Percentiles rank a stretch among this genome's conserved stretches.
These are phyloP conservation scores for Urocolius indicus DNA, from an alignment of 2,113 vertebrate species.

Conservation along the genomic window DNA sequence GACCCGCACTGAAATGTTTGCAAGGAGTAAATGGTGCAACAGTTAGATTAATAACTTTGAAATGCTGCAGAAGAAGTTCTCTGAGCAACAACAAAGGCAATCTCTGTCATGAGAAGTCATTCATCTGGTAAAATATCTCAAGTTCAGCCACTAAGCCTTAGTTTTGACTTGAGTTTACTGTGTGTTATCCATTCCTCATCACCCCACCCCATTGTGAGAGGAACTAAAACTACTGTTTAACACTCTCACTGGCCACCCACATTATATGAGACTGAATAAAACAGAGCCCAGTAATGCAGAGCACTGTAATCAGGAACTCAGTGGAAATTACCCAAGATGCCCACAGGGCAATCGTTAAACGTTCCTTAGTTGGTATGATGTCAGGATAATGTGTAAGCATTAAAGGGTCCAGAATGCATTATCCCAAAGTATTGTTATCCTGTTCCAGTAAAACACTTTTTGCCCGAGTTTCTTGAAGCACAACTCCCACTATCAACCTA, in stretches of 20 bases:
- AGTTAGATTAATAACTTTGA: neutral
- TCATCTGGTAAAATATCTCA: neutral
- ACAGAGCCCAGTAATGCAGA: neutral
- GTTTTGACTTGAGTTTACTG: conserved; percentile 1
- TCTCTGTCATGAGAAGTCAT: neutral
- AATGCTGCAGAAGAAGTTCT: neutral
- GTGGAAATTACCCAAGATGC: conserved; percentile 2
- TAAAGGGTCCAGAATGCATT: neutral
- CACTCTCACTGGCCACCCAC: conserved; percentile 25
- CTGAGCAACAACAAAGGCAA: neutral
- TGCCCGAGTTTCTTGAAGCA: neutral
- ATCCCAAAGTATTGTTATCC: neutral
- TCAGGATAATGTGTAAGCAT: neutral
- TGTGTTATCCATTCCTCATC: conserved; percentile 16
- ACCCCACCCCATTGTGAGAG: neutral
- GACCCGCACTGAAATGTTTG: neutral
- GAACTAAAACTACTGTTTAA: conserved; percentile 26
- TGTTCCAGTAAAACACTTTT: neutral
- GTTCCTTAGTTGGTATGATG: neutral
- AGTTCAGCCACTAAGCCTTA: neutral
- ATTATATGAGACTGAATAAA: neutral
- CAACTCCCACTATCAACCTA: neutral
- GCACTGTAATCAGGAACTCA: neutral
- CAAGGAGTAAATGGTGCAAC: neutral
- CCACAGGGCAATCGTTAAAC: neutral